Conservation (phyloP, 2,797 vertebrate genomes). For the Decapterus maruadsi region DNA sequence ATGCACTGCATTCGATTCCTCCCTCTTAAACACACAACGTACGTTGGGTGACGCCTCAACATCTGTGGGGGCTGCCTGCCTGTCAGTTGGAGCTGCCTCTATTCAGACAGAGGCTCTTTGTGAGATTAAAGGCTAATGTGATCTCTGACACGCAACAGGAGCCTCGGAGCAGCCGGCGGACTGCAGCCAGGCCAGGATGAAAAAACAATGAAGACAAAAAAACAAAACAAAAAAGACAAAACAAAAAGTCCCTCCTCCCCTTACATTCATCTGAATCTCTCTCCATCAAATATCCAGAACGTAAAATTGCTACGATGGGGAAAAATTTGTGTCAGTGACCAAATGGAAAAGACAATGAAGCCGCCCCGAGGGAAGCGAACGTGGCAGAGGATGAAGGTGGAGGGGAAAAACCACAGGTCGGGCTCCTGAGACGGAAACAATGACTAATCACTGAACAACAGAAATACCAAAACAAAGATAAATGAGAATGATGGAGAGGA, state of each 20-base stretch:
- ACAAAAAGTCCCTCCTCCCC: no score
- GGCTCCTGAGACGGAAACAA: constrained; percentile 44
- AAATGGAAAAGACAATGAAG: constrained; percentile 70
- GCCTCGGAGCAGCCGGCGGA: constrained; percentile 53
- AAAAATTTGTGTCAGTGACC: constrained; percentile 39
- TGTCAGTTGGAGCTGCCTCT: constrained; percentile 46
- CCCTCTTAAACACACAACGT: constrained; percentile 38
- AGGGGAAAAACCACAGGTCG: constrained; percentile 2
- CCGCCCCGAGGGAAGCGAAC: constrained; percentile 56
- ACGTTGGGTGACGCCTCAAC: constrained; percentile 40
- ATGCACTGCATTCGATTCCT: constrained; percentile 14
- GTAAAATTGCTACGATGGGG: constrained; percentile 57
- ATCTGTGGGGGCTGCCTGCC: constrained; percentile 64
- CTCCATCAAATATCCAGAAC: constrained; percentile 60
- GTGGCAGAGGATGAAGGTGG: constrained; percentile 57
- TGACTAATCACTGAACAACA: constrained; percentile 39
- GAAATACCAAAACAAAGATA: constrained; percentile 27
- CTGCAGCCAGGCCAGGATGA: constrained; percentile 40
- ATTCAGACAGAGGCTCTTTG: constrained; percentile 68
- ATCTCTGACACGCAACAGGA: constrained; percentile 76
- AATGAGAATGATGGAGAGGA: constrained; percentile 2
- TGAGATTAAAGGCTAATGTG: constrained; percentile 78
- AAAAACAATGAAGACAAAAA: constrained; percentile 7
- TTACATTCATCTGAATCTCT: constrained; percentile 54
- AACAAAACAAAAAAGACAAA: background rate